phyloP scores from a whole-genome alignment of 2,888 invertebrate genomes.

The Tetragonisca angustula region DNA sequence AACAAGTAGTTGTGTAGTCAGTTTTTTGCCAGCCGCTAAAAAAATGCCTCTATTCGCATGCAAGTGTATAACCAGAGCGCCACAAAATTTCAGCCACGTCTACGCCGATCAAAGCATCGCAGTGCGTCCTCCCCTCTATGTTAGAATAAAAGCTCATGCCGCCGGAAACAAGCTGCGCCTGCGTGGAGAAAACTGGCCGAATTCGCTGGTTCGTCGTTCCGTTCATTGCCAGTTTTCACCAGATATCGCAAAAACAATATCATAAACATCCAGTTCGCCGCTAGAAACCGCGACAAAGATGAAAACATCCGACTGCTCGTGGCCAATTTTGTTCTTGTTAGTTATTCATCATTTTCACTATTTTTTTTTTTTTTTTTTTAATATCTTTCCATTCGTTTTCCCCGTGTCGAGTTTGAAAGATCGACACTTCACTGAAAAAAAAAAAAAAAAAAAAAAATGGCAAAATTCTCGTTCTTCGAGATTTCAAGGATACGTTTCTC shows the following conservation, averaged over 20 bases:
- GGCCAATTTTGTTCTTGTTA: neutral
- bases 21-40: constrained; percentile 45
- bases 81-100: constrained; percentile 63
- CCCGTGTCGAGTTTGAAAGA: neutral
- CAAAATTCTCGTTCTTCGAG: neutral
- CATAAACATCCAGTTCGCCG: constrained; percentile 26
- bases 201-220: neutral
- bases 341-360: no score
- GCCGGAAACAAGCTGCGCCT: constrained; percentile 58
- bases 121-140: constrained; percentile 28
- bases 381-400: no score
- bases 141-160: constrained; percentile 59
- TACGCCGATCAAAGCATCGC: constrained; percentile 56
- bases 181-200: constrained; percentile 54
- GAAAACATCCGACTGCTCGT: neutral
- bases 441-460: no score
- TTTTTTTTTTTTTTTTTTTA: neutral
- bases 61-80: constrained; percentile 58
- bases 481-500: neutral
- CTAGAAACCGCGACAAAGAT: neutral
- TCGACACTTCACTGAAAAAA: neutral
- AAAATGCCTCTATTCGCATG: constrained; percentile 61
- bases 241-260: constrained; percentile 18
- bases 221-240: constrained; percentile 42
- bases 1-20: constrained; percentile 37